Evolutionary conservation across 2,797 vertebrate species (phyloP).

Genomic region (Notamacropus eugenii): DNA sequence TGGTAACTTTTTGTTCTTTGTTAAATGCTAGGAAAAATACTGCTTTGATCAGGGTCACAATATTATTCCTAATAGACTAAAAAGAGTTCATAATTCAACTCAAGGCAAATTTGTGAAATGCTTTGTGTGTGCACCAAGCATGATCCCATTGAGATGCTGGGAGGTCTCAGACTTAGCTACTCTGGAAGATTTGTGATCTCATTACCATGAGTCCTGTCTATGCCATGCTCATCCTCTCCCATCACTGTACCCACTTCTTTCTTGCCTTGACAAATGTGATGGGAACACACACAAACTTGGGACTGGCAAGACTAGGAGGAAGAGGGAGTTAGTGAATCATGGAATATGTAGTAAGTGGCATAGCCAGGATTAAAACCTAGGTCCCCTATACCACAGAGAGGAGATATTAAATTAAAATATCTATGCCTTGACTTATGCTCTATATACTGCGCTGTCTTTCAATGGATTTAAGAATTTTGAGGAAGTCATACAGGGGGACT

Average conservation of each 20-base stretch:
- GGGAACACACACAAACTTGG: neutral
- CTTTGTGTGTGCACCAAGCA: neutral
- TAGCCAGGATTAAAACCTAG: neutral
- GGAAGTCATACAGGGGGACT: neutral
- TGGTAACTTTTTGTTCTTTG: neutral
- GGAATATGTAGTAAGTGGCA: neutral
- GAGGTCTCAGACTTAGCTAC: neutral
- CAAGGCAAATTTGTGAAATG: neutral
- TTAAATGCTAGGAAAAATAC: neutral
- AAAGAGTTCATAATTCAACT: neutral
- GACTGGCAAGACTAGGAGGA: neutral
- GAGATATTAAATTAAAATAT: neutral
- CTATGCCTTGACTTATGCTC: neutral
- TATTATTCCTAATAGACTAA: neutral
- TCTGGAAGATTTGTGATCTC: neutral
- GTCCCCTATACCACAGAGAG: neutral
- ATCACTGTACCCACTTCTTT: neutral
- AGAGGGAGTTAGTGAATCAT: neutral
- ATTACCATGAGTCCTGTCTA: neutral
- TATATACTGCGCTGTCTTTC: neutral
- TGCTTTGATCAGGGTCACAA: neutral
- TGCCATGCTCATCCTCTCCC: neutral
- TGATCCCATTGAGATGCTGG: neutral
- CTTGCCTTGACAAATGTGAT: neutral
- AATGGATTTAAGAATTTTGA: conserved; percentile 7